A percentile compares a stretch with the other conserved stretches of the same genome.
These are phyloP conservation scores for Synchiropus splendidus DNA, from an alignment of 2,113 vertebrate species.

Conservation along the genomic window DNA sequence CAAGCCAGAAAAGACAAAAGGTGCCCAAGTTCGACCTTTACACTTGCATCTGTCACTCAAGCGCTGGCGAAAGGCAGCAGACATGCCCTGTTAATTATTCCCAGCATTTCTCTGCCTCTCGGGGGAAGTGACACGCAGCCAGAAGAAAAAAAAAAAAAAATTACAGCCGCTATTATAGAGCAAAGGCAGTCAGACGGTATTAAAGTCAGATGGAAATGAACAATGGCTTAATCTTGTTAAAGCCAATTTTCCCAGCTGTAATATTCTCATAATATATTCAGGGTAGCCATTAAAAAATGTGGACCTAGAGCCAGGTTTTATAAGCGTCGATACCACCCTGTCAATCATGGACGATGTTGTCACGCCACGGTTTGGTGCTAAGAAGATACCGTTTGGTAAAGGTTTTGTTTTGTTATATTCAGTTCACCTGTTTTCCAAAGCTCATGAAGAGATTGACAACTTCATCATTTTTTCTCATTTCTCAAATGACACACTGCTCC, in stretches of 20 bases:
- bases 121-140: conserved; percentile 18
- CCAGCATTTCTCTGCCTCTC: conserved; percentile 11
- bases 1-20: conserved; percentile 6
- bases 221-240: background rate
- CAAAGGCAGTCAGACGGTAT: background rate
- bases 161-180: conserved; percentile 7
- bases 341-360: no score
- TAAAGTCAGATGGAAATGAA: conserved; percentile 9
- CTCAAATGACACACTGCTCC: no score
- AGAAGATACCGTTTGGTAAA: no score
- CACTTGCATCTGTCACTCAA: conserved; percentile 29
- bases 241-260: background rate
- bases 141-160: background rate
- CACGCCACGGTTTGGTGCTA: no score
- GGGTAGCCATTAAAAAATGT: background rate
- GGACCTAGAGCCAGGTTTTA: no score
- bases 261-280: background rate
- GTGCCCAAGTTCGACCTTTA: conserved; percentile 16
- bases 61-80: conserved; percentile 14
- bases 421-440: no score
- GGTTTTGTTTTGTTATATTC: no score
- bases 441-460: no score
- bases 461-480: no score
- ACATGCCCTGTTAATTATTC: conserved; percentile 41
- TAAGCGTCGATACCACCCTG: no score